A percentile compares a stretch with the other conserved stretches of the same genome.
These are phyloP conservation scores for Entomobrya proxima DNA, from an alignment of 2,888 invertebrate species.

Conservation along the genomic window DNA sequence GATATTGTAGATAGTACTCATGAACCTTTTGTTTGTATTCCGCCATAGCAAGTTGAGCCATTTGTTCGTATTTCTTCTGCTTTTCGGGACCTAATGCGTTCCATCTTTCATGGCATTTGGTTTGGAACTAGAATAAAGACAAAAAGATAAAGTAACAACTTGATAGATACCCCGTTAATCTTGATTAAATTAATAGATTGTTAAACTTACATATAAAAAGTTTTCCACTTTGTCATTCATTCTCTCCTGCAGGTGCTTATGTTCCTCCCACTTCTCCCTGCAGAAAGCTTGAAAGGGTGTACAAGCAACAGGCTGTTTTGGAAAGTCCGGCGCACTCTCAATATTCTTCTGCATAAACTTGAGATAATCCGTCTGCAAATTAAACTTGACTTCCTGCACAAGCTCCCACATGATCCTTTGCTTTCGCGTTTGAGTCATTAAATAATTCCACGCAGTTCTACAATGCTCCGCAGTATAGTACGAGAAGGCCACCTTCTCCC, in stretches of 20 bases:
- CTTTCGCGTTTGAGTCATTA: conserved; percentile 58
- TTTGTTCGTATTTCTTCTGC: conserved; percentile 48
- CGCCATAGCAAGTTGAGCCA: conserved; percentile 15
- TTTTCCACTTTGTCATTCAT: conserved; percentile 47
- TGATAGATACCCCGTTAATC: not conserved
- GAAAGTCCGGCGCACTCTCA: conserved; percentile 65
- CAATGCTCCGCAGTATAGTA: conserved; percentile 63
- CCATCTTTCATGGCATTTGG: conserved; percentile 38
- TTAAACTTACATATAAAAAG: conserved; percentile 56
- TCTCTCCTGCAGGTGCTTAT: conserved; percentile 24
- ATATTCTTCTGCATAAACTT: conserved; percentile 54
- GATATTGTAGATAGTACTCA: conserved; percentile 63
- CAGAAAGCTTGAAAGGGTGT: conserved; percentile 55
- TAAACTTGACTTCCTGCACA: conserved; percentile 63
- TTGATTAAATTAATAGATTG: not conserved
- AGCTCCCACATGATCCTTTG: conserved; percentile 72
- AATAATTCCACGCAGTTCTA: conserved; percentile 62
- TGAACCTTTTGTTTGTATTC: conserved; percentile 53
- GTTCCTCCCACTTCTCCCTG: conserved; percentile 64
- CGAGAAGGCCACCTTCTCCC: conserved; percentile 70
- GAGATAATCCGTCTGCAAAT: conserved; percentile 16
- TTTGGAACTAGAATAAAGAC: conserved; percentile 66
- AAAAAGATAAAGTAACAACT: not conserved
- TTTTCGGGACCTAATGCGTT: not conserved
- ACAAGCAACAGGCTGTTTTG: conserved; percentile 49